Evolutionary conservation across 2,888 invertebrate genomes (phyloP), one percentile per base, ranked within the genome.

Genomic region (Aphelenchoides bicaudatus): DNA sequence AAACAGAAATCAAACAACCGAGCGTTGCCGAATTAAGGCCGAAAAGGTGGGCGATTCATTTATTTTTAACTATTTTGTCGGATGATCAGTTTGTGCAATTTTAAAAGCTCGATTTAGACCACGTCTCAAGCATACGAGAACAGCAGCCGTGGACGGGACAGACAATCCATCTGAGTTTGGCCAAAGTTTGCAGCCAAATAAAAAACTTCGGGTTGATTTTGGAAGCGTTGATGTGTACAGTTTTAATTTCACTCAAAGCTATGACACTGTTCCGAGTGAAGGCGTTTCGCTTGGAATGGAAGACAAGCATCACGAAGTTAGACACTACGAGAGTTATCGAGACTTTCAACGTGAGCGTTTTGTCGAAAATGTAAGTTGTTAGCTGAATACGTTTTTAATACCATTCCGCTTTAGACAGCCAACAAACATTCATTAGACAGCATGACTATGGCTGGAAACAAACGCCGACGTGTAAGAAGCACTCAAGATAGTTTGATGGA

Each of bases 271-370:
- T 3, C 43, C 43, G 10, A 13, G 1, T n/a, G 16, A 37, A 16
- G 43, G 16, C 2, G n/a, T n/a, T n/a, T n/a, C n/a, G n/a, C n/a
- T n/a, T n/a, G n/a, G 52, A 30, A 51, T 51, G 52, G 52, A 31
- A 16, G 10, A 10, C n/a, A 13, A 43, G 19, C 52, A 51, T 37
- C 21, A 37, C 2, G 52, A 51, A 19, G 31, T 34, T 13, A 51
- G 21, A 2, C 52, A 51, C 3, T 51, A 16, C 37, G 29, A 27
- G 6, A 23, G 16, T 2, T 28, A n/a, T 30, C 10, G 13, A 10
- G 37, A 34, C 19, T 34, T 27, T 28, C 52, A 51, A 29, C 31
- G 37, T 16, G 47, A 31, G 19, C 13, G 19, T 2, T n/a, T n/a
- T 21, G 10, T 34, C 2, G 52, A 51, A 23, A 43, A 43, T 8